Base-by-base conservation (phyloP, 2,113 vertebrate genomes). In the Tympanuchus pallidicinctus region DNA sequence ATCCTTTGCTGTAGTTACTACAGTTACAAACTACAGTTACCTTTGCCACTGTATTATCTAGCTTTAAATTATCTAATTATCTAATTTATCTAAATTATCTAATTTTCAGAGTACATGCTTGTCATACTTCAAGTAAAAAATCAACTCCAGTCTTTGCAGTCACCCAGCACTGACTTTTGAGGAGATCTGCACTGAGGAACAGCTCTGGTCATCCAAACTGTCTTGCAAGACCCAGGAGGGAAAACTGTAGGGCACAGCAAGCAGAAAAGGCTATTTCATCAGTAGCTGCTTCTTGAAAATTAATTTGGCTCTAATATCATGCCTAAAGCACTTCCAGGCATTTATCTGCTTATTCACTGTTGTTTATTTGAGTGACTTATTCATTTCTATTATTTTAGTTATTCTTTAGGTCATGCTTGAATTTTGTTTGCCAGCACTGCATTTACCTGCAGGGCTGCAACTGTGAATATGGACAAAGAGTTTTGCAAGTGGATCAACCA, bases 321-420 rank as follows among this genome's bases (percentile, higher is more conserved):
- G 85, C 30, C 61, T 59, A 67, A 92, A 89, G 52, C 73, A 88
- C 94, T 97, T 96, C 96, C 94, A 97, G 96, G 40, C 22, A 27
- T 12, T 59, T 74, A 43, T 28, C 59, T 24, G n/a, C n/a, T 36
- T 15, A 36, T 36, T 22, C 28, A n/a, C 28, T 38, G 30, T 57
- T 38, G 20, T 20, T 28, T 25, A 28, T 65, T 52, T 36, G 17
- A 28, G 24, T 28, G 22, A 71, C 27, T 36, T 27, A 11, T 30
- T 57, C 30, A 40, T 43, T 56, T 59, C 30, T 34, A 36, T 56
- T 59, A 52, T 73, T 73, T 20, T 38, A 15, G 7, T 22, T 21
- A 6, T 27, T 24, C 42, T 75, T 17, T 47, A 59, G 40, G 14
- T 45, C 16, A 60, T 42, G n/a, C n/a, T 18, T 45, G 40, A 59